Evolutionary conservation across 35 echinoderm and acorn worm genomes (phyloP), one percentile per base, ranked within the genome.

Genomic region (Apostichopus japonicus): DNA sequence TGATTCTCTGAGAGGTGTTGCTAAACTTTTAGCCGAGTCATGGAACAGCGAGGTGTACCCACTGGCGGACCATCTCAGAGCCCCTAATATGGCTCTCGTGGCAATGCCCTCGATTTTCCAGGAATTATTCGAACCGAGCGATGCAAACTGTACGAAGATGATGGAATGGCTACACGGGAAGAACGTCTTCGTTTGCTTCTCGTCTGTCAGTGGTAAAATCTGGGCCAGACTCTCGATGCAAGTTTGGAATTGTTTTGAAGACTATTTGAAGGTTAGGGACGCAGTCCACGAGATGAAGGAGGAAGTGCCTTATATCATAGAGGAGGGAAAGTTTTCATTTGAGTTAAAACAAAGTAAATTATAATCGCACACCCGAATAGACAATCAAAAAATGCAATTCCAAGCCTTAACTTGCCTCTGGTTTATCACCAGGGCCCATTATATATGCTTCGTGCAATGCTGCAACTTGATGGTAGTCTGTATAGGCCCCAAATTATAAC

Each of bases 111-210:
- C 79, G 6, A 3, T 53, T 13, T 83, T 83, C 52, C 79, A 83
- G 54, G 44, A 83, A 5, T 19, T 15, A 0, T 83, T 83, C 5
- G 10, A 19, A 54, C 8, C 79, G 15, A 19, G 19, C 13, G 4
- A 4, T 5, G 9, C 44, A 4, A 83, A 54, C 54, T 54, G 79
- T 15, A 54, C 19, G 5, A 56, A 53, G 54, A 6, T 83, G 2
- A 83, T 83, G 79, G 79, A 83, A 54, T 16, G 17, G 54, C 6
- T 83, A 14, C 79, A 83, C 44, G 54, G 24, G 79, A 83, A n/a
- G 79, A 83, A 83, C 51, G 33, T 83, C 54, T 44, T n/a, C 54
- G 79, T 83, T 6, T 54, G 79, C 17, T 44, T 83, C 17, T 6
- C 52, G 7, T 2, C 79, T 0, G 7, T 83, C 79, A 17, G 54